Evolutionary conservation across 2,888 invertebrate species (phyloP).

Genomic region (Polyploca ridens): DNA sequence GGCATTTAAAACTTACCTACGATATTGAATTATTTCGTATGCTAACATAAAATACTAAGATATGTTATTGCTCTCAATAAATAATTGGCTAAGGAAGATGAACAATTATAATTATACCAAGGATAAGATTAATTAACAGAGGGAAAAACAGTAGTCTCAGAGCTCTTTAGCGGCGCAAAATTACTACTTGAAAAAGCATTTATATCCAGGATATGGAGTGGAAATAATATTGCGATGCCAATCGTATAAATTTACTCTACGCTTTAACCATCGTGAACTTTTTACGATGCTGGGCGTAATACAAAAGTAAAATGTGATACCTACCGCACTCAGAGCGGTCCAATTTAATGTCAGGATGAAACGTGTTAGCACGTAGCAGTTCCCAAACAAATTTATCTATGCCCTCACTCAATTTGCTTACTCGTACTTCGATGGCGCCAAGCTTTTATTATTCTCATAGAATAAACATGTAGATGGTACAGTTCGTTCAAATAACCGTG

Average conservation of each 20-base stretch:
- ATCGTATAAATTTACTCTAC: slow-evolving; percentile 32
- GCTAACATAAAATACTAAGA: too few relatives aligned
- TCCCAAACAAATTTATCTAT: slow-evolving; percentile 69
- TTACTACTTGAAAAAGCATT: slow-evolving; percentile 32
- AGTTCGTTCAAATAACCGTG: slow-evolving; percentile 17
- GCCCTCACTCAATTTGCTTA: slow-evolving; percentile 62
- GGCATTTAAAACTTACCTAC: too few relatives aligned
- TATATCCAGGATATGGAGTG: slow-evolving; percentile 32
- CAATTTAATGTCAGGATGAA: slow-evolving; percentile 51
- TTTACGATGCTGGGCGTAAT: slow-evolving; percentile 21
- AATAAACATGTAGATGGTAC: slow-evolving; percentile 36
- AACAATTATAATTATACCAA: too few relatives aligned
- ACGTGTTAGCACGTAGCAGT: slow-evolving; percentile 60
- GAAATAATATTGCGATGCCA: slow-evolving; percentile 40
- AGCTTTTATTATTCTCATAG: slow-evolving; percentile 59
- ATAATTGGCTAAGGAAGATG: too few relatives aligned
- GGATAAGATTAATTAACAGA: neutral
- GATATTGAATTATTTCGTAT: too few relatives aligned
- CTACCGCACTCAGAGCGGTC: slow-evolving; percentile 39
- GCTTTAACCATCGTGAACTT: slow-evolving; percentile 16
- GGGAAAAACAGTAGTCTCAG: neutral
- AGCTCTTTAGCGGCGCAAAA: slow-evolving; percentile 15
- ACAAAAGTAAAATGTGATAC: slow-evolving; percentile 41
- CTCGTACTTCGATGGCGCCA: slow-evolving; percentile 62
- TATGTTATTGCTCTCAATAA: too few relatives aligned